Evolutionary conservation across 1,140 invertebrate genomes (phyloP), one percentile per base, ranked within the genome.

Genomic region (Venturia canescens): DNA sequence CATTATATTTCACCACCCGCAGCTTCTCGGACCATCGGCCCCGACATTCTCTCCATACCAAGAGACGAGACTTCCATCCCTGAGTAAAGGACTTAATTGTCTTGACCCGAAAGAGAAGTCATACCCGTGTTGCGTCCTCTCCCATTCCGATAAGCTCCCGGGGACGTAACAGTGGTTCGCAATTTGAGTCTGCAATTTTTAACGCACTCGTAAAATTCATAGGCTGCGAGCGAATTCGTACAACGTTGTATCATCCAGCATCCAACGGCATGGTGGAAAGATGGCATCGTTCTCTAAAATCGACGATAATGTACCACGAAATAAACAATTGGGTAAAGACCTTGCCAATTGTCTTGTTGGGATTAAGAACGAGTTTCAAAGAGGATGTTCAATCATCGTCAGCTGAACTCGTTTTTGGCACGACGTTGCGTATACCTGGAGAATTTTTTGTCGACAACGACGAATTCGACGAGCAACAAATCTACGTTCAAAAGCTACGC

Each of bases 391-490:
- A 87, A 18, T 79, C 83, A 48, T 84, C 84, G 18, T 83, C 87
- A 44, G 87, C 88, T 0, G 86, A 90, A 82, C 38, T 90, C 15
- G 31, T 89, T 7, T 88, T 84, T 57, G 86, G 87, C 11, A 83
- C 82, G 29, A 77, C 86, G 15, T 50, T 89, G 11, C 48, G 86
- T n/a, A 71, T 90, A 1, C 86, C 87, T 16, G 86, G 86, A 0
- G 88, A 91, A 82, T 88, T 90, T 66, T 84, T 91, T 48, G 38
- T 80, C 13, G 50, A 67, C 31, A 16, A 60, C 21, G 66, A 60
- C 15, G 18, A 18, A 18, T 77, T 48, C 31, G 70, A 34, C 5
- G 53, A 78, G 13, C 79, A 78, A 26, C 57, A 74, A 50, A 53
- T 79, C 16, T 80, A 79, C 70, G 50, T 80, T 7, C 70, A 83